Conservation (phyloP, 2,797 vertebrate genomes). For the Arctocebus calabarensis region DNA sequence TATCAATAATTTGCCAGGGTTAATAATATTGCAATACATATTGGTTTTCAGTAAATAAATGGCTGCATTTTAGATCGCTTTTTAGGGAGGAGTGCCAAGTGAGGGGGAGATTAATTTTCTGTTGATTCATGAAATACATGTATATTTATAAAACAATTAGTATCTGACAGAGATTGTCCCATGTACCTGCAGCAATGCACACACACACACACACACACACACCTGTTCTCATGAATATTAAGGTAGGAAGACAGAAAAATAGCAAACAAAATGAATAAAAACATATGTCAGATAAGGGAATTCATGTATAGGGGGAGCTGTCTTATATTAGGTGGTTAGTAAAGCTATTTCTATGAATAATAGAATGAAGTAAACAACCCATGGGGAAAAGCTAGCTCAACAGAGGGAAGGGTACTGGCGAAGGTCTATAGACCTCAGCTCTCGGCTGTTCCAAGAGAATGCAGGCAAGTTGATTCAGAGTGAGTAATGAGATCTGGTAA, state of each 20-base stretch:
- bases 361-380: not conserved
- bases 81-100: not conserved
- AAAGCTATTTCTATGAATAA: not conserved
- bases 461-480: not conserved
- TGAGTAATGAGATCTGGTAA: not conserved
- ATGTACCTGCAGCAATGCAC: not conserved
- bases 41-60: not conserved
- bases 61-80: not conserved
- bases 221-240: not conserved
- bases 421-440: not conserved
- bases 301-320: rapidly evolving
- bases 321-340: not conserved
- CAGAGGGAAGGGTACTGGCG: not conserved
- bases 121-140: not conserved
- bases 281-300: not conserved
- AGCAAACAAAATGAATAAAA: not conserved
- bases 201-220: not conserved
- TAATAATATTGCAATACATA: not conserved
- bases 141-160: not conserved
- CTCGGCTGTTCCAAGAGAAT: not conserved
- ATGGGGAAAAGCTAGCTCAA: not conserved
- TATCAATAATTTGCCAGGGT: not conserved
- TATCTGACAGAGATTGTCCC: not conserved
- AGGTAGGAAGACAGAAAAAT: not conserved
- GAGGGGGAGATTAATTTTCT: not conserved